Evolutionary conservation across 2,888 invertebrate species (phyloP), one percentile per base, ranked within the genome.

Genomic region (Glyphotaelius pellucidus): DNA sequence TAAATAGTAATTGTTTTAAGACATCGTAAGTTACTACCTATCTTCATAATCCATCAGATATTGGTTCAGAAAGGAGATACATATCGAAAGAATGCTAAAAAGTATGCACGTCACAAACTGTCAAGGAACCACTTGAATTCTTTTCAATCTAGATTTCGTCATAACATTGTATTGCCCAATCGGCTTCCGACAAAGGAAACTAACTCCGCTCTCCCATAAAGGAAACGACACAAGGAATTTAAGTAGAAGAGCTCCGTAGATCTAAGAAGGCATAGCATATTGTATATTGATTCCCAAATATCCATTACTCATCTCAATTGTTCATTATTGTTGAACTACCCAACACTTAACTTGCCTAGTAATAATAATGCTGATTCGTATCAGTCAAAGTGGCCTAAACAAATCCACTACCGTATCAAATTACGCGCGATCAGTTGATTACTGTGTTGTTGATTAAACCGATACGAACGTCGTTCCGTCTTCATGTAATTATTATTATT

Each of bases 341-440:
- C 86, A 30, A 86, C 86, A 86, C 86, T 86, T 42, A 83, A 32
- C 67, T 67, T 67, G 67, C 67, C 67, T 9, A n/a, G 83, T 35
- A 35, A 86, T 35, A 35, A 86, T 86, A 31, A 67, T 32, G 88
- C 88, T 88, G 88, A 67, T 88, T 88, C 88, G 52, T 88, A 67
- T 88, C 67, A 35, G 52, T 88, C 67, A 30, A 88, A 88, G 35
- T 32, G 52, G 30, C 32, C 88, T 42, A 88, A 88, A 67, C 88
- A 67, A 88, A 35, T 88, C 88, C 19, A 88, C 67, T 30, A 88
- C 88, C 88, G 88, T 88, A 88, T 88, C 88, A 31, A 88, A 88
- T 88, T 88, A 67, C 88, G 67, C 31, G 88, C 52, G 52, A 88
- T 32, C 30, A 88, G 32, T 88, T 88, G 67, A 67, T 88, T 52